A percentile compares a stretch with the other conserved stretches of the same genome.
phyloP scores from a whole-genome alignment of 2,113 vertebrate species.

The Dasyornis broadbenti region DNA sequence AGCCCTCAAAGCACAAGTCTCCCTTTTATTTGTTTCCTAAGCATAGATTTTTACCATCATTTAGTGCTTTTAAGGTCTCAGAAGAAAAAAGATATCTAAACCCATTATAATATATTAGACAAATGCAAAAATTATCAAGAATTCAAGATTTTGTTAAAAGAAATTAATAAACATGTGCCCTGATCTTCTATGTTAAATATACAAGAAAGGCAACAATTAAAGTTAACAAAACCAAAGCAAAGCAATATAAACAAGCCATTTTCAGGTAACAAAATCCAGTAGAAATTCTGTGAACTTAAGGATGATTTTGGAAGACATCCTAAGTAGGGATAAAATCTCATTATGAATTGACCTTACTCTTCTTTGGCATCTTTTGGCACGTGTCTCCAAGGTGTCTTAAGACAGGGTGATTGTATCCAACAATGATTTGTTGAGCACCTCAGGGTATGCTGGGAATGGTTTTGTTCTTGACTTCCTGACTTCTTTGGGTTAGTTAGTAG shows the following conservation, averaged over 20 bases:
- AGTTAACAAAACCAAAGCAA: not conserved
- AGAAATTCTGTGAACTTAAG: not conserved
- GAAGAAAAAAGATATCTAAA: not conserved
- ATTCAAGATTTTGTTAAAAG: not conserved
- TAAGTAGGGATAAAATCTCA: not conserved
- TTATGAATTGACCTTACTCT: not conserved
- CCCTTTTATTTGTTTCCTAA: not conserved
- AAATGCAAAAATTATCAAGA: not conserved
- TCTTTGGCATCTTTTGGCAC: not conserved
- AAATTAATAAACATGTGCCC: not conserved
- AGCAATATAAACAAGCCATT: not conserved
- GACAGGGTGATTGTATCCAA: not conserved
- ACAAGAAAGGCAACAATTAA: not conserved
- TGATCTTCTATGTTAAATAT: not conserved
- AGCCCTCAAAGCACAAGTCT: not conserved
- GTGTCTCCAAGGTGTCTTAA: not conserved
- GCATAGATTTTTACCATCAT: not conserved
- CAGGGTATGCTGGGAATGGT: not conserved
- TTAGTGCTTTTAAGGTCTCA: not conserved
- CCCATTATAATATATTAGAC: not conserved
- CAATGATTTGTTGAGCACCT: not conserved
- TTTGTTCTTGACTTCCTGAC: not conserved
- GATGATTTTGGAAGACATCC: not conserved
- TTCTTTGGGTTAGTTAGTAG: not conserved
- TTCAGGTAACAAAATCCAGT: not conserved